phyloP scores from a whole-genome alignment of 2,888 invertebrate genomes.

The Cantharis nigra region DNA sequence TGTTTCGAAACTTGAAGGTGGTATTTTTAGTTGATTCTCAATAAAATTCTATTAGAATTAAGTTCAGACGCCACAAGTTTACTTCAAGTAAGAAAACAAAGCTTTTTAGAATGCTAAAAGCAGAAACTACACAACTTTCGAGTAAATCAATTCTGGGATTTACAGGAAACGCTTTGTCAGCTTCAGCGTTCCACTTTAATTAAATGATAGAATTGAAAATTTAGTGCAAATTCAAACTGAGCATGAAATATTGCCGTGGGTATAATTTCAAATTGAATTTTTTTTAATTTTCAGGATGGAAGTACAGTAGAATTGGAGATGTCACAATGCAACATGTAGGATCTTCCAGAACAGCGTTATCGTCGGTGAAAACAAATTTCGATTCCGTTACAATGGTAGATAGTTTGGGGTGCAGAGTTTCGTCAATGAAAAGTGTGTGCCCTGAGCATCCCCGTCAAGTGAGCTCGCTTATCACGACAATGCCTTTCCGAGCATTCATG shows the following conservation, averaged over 20 bases:
- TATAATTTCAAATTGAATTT: not conserved
- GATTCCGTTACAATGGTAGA: conserved; percentile 54
- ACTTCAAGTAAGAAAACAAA: not conserved
- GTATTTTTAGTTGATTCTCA: not conserved
- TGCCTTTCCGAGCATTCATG: conserved; percentile 60
- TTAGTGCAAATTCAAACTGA: not conserved
- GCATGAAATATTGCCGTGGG: not conserved
- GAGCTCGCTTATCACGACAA: conserved; percentile 54
- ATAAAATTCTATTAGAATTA: not conserved
- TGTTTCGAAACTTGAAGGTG: not conserved
- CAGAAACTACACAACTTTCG: not conserved
- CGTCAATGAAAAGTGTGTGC: conserved; percentile 56
- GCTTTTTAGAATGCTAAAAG: not conserved
- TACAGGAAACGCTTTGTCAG: not conserved
- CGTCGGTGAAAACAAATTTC: conserved; percentile 41
- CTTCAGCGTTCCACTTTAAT: not conserved
- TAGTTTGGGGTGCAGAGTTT: conserved; percentile 57
- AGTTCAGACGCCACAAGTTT: not conserved
- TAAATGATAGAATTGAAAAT: not conserved
- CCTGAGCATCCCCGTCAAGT: conserved; percentile 53
- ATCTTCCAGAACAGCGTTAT: conserved; percentile 28
- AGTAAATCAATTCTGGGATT: not conserved
- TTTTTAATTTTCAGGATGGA: conserved; percentile 55
- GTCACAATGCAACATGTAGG: conserved; percentile 53
- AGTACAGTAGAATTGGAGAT: conserved; percentile 60